Percentiles rank a stretch among this genome's conserved stretches.
These are phyloP conservation scores for Oedothorax gibbosus DNA, from an alignment of 1,140 invertebrate species.

Conservation along the genomic window DNA sequence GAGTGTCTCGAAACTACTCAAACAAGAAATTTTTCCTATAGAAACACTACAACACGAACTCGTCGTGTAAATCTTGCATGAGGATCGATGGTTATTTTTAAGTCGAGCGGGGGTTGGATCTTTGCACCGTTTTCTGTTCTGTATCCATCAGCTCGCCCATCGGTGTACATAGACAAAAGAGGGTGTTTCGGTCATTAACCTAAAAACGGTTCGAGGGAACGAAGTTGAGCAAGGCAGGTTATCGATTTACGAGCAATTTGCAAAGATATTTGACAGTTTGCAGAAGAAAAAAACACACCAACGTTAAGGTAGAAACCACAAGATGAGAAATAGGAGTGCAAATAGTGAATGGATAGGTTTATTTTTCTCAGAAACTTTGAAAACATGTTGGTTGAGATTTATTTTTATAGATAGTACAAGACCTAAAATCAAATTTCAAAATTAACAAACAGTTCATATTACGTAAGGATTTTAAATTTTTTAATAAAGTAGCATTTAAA, in stretches of 20 bases:
- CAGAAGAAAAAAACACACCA: too few relatives aligned
- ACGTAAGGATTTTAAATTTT: too few relatives aligned
- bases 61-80: background rate
- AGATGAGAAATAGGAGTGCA: too few relatives aligned
- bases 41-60: background rate
- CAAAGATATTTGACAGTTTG: too few relatives aligned
- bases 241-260: background rate
- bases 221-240: background rate
- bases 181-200: constrained; percentile 13
- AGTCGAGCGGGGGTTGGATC: background rate
- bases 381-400: too few relatives aligned
- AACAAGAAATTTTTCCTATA: background rate
- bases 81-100: constrained; percentile 17
- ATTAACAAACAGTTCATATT: too few relatives aligned
- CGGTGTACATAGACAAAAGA: background rate
- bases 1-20: background rate
- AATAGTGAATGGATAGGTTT: too few relatives aligned
- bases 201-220: constrained; percentile 14
- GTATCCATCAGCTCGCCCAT: background rate
- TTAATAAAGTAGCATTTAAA: too few relatives aligned
- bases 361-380: too few relatives aligned
- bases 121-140: constrained; percentile 2
- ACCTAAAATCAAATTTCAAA: too few relatives aligned
- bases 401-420: too few relatives aligned
- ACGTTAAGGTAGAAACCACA: too few relatives aligned